A percentile compares a stretch with the other conserved stretches of the same genome.
These are phyloP conservation scores for Siphamia tubifer DNA, from an alignment of 2,113 vertebrate species.

Conservation along the genomic window DNA sequence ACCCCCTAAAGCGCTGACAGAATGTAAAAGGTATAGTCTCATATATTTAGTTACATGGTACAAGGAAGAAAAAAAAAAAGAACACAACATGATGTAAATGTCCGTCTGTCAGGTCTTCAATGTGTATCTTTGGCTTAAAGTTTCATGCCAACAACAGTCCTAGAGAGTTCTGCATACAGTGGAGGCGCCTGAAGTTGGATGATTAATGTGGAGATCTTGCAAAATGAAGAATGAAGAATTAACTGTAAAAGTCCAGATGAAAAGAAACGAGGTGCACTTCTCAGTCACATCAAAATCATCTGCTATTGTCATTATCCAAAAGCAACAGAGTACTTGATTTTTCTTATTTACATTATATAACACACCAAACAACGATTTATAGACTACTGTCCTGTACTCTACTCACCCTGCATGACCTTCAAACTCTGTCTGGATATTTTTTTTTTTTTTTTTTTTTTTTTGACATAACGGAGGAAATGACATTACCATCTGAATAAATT, in stretches of 20 bases:
- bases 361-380: background rate
- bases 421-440: slow-evolving; percentile 14
- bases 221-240: background rate
- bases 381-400: background rate
- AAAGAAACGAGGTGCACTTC: background rate
- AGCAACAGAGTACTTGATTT: background rate
- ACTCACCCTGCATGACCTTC: background rate
- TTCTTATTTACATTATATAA: slow-evolving; percentile 30
- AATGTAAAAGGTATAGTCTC: background rate
- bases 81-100: slow-evolving; percentile 9
- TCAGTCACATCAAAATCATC: background rate
- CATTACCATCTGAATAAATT: too few species aligned
- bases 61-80: background rate
- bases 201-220: slow-evolving; percentile 19
- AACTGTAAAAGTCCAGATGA: background rate
- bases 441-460: slow-evolving; percentile 29
- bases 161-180: slow-evolving; percentile 13
- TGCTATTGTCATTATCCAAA: background rate
- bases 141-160: slow-evolving; percentile 31
- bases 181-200: slow-evolving; percentile 26
- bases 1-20: slow-evolving; percentile 12
- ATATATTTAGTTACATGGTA: background rate
- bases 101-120: background rate
- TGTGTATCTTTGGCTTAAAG: slow-evolving; percentile 38
- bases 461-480: too few species aligned